Evolutionary conservation across 92 coral and sea anemone genomes (phyloP), one percentile per base, ranked within the genome.

Genomic region (Bergia puertoricense): DNA sequence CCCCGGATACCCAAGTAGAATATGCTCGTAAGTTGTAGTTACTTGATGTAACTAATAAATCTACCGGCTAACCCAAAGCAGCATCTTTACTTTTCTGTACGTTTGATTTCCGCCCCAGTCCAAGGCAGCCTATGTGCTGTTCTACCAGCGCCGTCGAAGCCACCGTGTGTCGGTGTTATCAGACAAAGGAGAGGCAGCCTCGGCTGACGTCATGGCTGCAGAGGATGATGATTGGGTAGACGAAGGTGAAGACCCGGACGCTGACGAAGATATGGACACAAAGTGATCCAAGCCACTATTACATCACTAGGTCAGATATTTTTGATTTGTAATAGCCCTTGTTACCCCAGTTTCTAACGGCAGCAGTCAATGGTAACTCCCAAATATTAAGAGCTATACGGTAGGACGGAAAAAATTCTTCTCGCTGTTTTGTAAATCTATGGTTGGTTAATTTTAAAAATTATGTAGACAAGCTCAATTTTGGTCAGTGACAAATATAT

Each of bases 111-210:
- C 79, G 76, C 39, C 90, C 51, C 54, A 95, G 98, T 91, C 96
- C 79, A 95, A 95, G 86, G 98, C 96, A 6, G 98, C 92, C 2
- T 95, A 95, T 41, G 98, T 95, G 23, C 92, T 95, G 85, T 95
- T 95, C 85, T 95, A 95, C 88, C 92, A 95, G 89, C 94, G 98
- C 6, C 94, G 94, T 20, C 84, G 88, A 44, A 68, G 87, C 51
- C 87, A 84, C 23, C 87, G 87, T 38, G 87, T 84, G 4, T 84
- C 87, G 40, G 87, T 84, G 44, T 84, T 84, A 46, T 84, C 87
- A 84, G 87, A 48, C 77, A 81, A 38, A 41, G 88, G 85, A 67
- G 85, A 85, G 37, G 90, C 71, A 2, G 82, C 65, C 7, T 18
- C 85, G 41, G 13, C 39, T 50, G 83, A 76, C 16, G 91, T 59